phyloP scores from a whole-genome alignment of 2,888 invertebrate species.

The Aporophyla lueneburgensis region DNA sequence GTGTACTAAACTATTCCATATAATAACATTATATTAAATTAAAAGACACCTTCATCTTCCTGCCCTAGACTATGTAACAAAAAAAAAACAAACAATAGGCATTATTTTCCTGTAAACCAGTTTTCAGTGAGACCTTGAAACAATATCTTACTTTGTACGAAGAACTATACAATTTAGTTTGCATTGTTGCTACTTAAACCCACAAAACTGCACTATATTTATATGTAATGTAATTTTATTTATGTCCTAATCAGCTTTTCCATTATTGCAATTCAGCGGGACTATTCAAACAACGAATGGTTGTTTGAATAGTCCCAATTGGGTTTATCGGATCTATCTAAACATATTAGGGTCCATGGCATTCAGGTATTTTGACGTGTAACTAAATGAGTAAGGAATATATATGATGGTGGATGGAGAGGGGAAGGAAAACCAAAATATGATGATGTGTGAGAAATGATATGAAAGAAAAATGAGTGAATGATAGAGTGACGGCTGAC shows the following conservation, averaged over 20 bases:
- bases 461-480: background rate
- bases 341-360: background rate
- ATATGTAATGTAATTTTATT: background rate
- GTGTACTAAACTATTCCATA: background rate
- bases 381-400: background rate
- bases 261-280: too few relatives aligned
- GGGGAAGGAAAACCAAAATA: background rate
- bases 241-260: background rate
- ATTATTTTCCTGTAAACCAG: background rate
- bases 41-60: too few relatives aligned
- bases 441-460: background rate
- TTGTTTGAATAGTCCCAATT: too few relatives aligned
- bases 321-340: background rate
- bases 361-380: background rate
- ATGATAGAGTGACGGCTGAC: background rate
- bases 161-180: background rate
- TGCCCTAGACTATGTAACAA: too few relatives aligned
- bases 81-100: too few relatives aligned
- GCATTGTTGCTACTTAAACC: constrained; percentile 7
- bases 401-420: background rate
- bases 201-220: constrained; percentile 21
- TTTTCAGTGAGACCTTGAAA: background rate
- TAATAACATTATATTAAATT: too few relatives aligned
- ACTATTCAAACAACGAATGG: too few relatives aligned
- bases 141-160: background rate